A percentile compares a stretch with the other conserved stretches of the same genome.
These are phyloP conservation scores for Chascanopsetta lugubris DNA, from an alignment of 2,113 vertebrate genomes.

Conservation along the genomic window DNA sequence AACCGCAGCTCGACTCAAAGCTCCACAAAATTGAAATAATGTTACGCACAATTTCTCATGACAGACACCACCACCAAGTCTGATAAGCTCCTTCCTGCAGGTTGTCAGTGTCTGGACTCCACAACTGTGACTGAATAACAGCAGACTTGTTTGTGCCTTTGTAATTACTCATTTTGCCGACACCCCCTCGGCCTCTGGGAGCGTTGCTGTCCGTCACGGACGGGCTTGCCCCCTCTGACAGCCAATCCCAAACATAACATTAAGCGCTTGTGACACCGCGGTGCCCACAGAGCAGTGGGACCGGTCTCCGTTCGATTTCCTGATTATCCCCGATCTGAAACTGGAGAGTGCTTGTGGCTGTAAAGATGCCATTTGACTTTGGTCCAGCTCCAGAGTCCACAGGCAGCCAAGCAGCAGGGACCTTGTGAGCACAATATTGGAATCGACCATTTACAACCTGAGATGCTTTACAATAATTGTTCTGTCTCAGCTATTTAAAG, in stretches of 20 bases:
- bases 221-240: constrained; percentile 1
- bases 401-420: constrained; percentile 4
- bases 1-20: too few relatives aligned
- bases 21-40: too few relatives aligned
- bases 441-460: constrained; percentile 21
- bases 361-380: constrained; percentile 5
- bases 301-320: constrained; percentile 14
- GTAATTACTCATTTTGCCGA: not conserved
- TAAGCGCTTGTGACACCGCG: constrained; percentile 5
- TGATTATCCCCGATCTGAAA: constrained; percentile 29
- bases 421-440: constrained; percentile 5
- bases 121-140: not conserved
- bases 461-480: constrained; percentile 35
- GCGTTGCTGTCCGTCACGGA: not conserved
- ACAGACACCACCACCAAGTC: not conserved
- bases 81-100: not conserved
- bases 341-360: constrained; percentile 25
- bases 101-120: not conserved
- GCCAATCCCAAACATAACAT: not conserved
- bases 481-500: constrained; percentile 30
- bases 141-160: not conserved
- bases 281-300: constrained; percentile 20
- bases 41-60: too few relatives aligned
- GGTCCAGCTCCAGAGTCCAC: constrained; percentile 3
- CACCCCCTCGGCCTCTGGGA: not conserved